Conservation (phyloP, 2,888 invertebrate species). For the Drosophila monieri region DNA sequence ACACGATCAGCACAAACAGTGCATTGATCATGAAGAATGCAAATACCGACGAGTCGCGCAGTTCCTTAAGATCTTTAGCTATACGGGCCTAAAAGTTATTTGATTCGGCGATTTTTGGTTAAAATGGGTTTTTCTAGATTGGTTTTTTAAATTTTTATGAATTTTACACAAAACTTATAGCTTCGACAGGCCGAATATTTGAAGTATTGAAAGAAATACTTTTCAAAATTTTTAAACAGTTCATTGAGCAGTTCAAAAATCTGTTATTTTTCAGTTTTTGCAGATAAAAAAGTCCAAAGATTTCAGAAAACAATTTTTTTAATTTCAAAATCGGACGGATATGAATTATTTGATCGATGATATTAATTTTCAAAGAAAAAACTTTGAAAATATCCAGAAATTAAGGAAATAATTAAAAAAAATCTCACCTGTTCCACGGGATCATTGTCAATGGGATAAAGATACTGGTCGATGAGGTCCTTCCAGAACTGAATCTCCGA, state of each 20-base stretch:
- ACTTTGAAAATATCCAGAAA: too few relatives aligned
- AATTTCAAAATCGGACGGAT: too few relatives aligned
- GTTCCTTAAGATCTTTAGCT: slow-evolving; percentile 94
- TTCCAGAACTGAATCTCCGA: slow-evolving; percentile 96
- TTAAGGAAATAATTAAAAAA: not conserved
- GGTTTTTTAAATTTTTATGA: not conserved
- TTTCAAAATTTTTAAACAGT: too few relatives aligned
- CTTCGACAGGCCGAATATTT: not conserved
- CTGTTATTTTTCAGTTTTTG: too few relatives aligned
- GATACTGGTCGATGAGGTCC: slow-evolving; percentile 96
- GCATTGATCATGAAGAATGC: slow-evolving; percentile 99
- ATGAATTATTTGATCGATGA: too few relatives aligned
- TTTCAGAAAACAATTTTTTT: too few relatives aligned
- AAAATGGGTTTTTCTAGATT: not conserved
- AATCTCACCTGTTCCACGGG: slow-evolving; percentile 92
- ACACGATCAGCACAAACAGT: slow-evolving; percentile 98
- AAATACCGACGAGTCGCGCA: slow-evolving; percentile 97
- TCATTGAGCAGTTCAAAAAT: too few relatives aligned
- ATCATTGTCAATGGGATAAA: slow-evolving; percentile 96
- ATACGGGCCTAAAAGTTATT: slow-evolving; percentile 92
- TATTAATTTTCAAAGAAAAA: not conserved
- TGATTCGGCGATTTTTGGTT: slow-evolving; percentile 30
- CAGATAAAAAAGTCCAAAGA: too few relatives aligned
- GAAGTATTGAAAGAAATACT: too few relatives aligned
- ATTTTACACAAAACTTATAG: not conserved